Conservation (phyloP, 2,797 vertebrate genomes). For the Myripristis murdjan region DNA sequence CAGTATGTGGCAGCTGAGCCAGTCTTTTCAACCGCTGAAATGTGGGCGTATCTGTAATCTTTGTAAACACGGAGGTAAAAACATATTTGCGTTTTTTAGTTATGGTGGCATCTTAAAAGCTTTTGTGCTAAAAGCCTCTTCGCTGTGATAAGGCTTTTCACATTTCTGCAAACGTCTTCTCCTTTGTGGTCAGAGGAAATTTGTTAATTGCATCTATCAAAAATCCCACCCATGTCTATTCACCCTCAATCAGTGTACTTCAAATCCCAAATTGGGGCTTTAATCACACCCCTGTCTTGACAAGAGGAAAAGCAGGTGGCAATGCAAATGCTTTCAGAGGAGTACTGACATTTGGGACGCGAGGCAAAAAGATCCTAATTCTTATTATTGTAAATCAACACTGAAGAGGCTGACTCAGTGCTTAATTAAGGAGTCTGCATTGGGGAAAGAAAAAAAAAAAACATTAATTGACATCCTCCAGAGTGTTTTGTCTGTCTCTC, state of each 20-base stretch:
- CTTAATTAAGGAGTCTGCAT: constrained; percentile 75
- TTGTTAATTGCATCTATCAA: constrained; percentile 14
- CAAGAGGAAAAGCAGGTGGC: constrained; percentile 61
- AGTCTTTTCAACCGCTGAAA: too few species aligned
- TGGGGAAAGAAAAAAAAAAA: constrained; percentile 41
- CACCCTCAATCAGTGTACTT: constrained; percentile 14
- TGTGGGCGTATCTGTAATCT: too few species aligned
- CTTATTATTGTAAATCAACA: constrained; percentile 62
- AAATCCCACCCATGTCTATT: neutral
- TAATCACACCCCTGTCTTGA: constrained; percentile 53
- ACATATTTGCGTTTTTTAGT: too few species aligned
- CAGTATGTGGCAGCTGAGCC: too few species aligned
- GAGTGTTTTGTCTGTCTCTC: constrained; percentile 78
- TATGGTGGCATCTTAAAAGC: too few species aligned
- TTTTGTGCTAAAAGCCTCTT: too few species aligned
- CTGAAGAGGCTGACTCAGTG: constrained; percentile 68
- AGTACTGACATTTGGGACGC: constrained; percentile 36
- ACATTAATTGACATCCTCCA: constrained; percentile 78
- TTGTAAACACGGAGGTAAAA: too few species aligned
- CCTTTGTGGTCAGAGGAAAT: constrained; percentile 13
- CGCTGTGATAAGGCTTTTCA: too few species aligned
- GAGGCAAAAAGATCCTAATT: constrained; percentile 61
- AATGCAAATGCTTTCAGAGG: constrained; percentile 54
- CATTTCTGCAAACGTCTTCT: neutral
- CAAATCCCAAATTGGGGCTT: constrained; percentile 44